phyloP scores from a whole-genome alignment of 2,797 vertebrate genomes.

The Ctenopoma kingsleyae region DNA sequence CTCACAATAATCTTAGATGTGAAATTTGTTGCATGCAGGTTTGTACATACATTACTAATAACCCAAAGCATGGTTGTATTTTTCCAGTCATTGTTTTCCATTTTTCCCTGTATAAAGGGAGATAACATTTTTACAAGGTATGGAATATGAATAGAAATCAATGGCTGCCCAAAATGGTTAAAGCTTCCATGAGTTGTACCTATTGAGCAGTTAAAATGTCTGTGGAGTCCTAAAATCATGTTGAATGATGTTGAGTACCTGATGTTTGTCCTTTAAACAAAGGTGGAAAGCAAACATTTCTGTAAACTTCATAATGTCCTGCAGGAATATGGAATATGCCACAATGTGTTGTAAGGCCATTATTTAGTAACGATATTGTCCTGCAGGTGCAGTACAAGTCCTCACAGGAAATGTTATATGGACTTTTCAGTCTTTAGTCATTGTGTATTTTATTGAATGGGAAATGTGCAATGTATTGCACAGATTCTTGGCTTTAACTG shows the following conservation, averaged over 20 bases:
- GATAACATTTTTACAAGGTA: not conserved
- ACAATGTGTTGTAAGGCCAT: not conserved
- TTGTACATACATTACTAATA: not conserved
- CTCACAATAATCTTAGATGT: not conserved
- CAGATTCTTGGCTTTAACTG: conserved; percentile 26
- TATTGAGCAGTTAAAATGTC: not conserved
- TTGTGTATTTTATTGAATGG: conserved; percentile 7
- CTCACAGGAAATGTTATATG: not conserved
- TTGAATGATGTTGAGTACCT: not conserved
- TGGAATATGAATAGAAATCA: conserved; percentile 29
- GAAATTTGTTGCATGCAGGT: not conserved
- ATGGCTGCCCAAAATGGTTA: conserved; percentile 10
- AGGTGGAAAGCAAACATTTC: not conserved
- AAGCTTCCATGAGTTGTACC: not conserved
- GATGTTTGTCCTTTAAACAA: conserved; percentile 11
- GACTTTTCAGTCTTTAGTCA: conserved; percentile 18
- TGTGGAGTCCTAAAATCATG: not conserved
- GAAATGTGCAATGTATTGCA: conserved; percentile 20
- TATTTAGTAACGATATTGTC: not conserved
- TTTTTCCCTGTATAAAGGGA: not conserved
- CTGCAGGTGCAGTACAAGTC: not conserved
- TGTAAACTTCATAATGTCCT: not conserved
- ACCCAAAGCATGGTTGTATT: not conserved
- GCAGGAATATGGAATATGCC: not conserved
- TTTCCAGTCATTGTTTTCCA: conserved; percentile 14